Conservation (phyloP, 2,113 vertebrate genomes). For the Bothrops jararaca region DNA sequence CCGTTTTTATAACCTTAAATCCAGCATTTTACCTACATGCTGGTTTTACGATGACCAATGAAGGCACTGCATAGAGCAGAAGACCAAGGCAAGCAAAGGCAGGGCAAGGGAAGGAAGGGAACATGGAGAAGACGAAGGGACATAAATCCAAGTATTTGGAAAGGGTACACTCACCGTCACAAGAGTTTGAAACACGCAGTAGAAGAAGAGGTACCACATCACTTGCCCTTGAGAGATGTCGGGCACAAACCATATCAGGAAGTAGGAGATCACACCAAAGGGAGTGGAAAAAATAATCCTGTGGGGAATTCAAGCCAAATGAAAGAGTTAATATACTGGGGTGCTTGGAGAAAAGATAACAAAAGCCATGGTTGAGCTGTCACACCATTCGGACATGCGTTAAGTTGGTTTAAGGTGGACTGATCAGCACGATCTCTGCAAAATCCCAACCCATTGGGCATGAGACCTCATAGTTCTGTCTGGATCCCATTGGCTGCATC, state of each 20-base stretch:
- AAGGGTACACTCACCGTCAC: constrained; percentile 83
- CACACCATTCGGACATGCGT: too few relatives aligned
- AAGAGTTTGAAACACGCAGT: constrained; percentile 93
- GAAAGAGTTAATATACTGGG: background rate
- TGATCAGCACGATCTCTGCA: background rate
- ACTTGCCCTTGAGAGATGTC: constrained; percentile 77
- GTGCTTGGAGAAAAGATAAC: background rate
- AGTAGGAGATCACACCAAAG: constrained; percentile 83
- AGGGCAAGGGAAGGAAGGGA: background rate
- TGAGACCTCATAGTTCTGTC: background rate
- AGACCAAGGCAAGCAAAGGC: background rate
- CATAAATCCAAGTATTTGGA: accelerated
- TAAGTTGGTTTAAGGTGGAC: background rate
- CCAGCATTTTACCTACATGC: background rate
- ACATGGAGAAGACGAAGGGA: background rate
- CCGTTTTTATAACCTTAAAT: background rate
- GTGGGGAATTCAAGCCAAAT: constrained; percentile 5
- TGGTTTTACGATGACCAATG: background rate
- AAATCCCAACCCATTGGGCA: background rate
- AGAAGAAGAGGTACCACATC: constrained; percentile 91
- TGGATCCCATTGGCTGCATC: background rate
- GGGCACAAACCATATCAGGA: constrained; percentile 92
- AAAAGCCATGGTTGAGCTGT: too few relatives aligned
- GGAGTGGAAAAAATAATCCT: constrained; percentile 92
- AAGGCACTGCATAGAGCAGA: background rate